Base-by-base conservation (phyloP, 1,140 invertebrate genomes). In the Drosophila saltans region DNA sequence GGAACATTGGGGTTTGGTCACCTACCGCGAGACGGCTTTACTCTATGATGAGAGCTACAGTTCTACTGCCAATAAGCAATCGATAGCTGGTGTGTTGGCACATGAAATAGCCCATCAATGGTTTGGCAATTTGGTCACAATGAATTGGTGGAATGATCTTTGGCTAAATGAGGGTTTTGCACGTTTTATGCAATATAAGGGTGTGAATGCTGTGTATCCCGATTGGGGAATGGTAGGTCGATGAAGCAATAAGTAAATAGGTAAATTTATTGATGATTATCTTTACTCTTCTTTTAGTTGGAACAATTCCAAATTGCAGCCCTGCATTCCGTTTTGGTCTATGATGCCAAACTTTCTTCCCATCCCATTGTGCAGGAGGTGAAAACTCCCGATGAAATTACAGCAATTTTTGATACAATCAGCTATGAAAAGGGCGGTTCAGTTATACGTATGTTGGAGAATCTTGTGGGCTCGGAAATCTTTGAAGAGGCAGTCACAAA, bases 151-250 rank as follows among this genome's bases (percentile, higher is more conserved):
- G 97, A 96, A 97, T 91, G 97, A 98, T 91, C 92, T 98, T 0
- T 98, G 97, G 97, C 93, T 98, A 8, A 98, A 98, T 92, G 97
- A 98, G 93, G 97, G 97, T 5, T 98, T 99, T 90, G 97, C 97
- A 2, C 95, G 95, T 10, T 98, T 96, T 85, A 96, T 98, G 93
- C 95, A 97, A 92, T 97, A 95, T 77, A 97, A 97, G 92, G 96
- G 96, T 59, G 93, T 96, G 1, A 92, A 96, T 86, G 93, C 93
- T 9, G 94, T 96, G n/a, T 94, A 97, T 90, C 95, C 96, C 1
- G 94, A 96, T 30, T 98, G 97, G 97, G 94, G 96, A 81, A 95
- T 97, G 94, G 97, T 98, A 93, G 92, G 93, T 92, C 6, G 0
- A 41, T 39, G 21, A 1, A 16, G 92, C 92, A 11, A 59, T 5